phyloP scores from a whole-genome alignment of 2,888 invertebrate species.

The Deilephila porcellus region DNA sequence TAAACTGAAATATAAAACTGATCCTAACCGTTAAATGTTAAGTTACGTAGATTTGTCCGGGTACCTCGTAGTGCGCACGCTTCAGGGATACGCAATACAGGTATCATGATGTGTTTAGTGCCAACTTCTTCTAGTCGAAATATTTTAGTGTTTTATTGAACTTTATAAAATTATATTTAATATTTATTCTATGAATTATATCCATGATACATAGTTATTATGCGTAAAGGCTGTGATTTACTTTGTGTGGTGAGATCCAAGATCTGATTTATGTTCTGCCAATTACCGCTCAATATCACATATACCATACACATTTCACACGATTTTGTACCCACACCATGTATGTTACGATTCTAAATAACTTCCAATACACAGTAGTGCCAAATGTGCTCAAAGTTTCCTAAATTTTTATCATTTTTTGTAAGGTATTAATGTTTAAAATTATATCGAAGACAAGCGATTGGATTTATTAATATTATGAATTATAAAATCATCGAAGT shows the following conservation, averaged over 20 bases:
- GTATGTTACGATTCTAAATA: not conserved
- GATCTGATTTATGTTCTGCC: conserved; percentile 59
- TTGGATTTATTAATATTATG: conserved; percentile 40
- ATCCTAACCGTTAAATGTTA: conserved; percentile 19
- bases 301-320: not conserved
- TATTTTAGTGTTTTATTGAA: conserved; percentile 47
- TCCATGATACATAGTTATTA: conserved; percentile 53
- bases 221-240: conserved; percentile 80
- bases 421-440: conserved; percentile 30
- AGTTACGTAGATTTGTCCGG: conserved; percentile 33
- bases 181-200: conserved; percentile 36
- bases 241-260: conserved; percentile 71
- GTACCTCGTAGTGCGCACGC: conserved; percentile 50
- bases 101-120: conserved; percentile 55
- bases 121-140: conserved; percentile 61
- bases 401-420: conserved; percentile 33
- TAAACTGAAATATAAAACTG: conserved; percentile 27
- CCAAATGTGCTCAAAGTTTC: conserved; percentile 78
- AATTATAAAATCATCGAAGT: conserved; percentile 44
- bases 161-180: conserved; percentile 34
- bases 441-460: conserved; percentile 47
- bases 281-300: conserved; percentile 8
- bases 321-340: conserved; percentile 3
- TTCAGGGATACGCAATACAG: conserved; percentile 49
- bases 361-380: conserved; percentile 51